These are phyloP conservation scores for Troglohyphantes excavatus DNA, from an alignment of 2,888 invertebrate species.

Conservation along the genomic window DNA sequence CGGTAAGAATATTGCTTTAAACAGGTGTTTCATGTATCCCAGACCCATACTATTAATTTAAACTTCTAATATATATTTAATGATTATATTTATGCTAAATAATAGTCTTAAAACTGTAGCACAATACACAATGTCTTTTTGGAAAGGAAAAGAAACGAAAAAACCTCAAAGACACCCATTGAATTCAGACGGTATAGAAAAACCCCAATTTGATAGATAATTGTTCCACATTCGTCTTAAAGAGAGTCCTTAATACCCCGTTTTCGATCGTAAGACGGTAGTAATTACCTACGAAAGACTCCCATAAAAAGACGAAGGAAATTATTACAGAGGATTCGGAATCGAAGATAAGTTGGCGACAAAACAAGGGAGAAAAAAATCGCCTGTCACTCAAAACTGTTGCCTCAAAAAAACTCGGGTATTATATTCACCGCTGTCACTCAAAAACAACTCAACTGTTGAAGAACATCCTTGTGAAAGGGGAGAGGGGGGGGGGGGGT, in stretches of 20 bases:
- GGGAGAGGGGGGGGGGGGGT: too few relatives aligned
- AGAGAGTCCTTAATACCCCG: background rate
- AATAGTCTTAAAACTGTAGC: too few relatives aligned
- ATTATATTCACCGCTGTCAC: constrained; percentile 74
- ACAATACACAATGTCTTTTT: too few relatives aligned
- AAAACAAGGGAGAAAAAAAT: constrained; percentile 8
- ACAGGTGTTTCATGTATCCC: too few relatives aligned
- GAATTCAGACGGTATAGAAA: background rate
- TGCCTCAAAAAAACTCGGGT: constrained; percentile 37
- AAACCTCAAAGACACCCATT: background rate
- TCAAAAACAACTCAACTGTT: constrained; percentile 68
- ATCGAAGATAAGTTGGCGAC: background rate
- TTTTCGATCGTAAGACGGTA: background rate
- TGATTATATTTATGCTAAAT: too few relatives aligned
- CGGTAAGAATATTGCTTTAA: too few relatives aligned
- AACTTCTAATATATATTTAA: too few relatives aligned
- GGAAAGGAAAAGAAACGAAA: background rate
- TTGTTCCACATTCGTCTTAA: background rate
- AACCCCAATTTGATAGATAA: background rate
- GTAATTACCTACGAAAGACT: constrained; percentile 1
- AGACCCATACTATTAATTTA: too few relatives aligned
- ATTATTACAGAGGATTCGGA: background rate
- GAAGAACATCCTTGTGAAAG: constrained; percentile 57
- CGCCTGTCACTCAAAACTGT: constrained; percentile 56
- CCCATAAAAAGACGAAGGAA: background rate